Evolutionary conservation across 2,888 invertebrate species (phyloP), one percentile per base, ranked within the genome.

Genomic region (Cyaniris semiargus): DNA sequence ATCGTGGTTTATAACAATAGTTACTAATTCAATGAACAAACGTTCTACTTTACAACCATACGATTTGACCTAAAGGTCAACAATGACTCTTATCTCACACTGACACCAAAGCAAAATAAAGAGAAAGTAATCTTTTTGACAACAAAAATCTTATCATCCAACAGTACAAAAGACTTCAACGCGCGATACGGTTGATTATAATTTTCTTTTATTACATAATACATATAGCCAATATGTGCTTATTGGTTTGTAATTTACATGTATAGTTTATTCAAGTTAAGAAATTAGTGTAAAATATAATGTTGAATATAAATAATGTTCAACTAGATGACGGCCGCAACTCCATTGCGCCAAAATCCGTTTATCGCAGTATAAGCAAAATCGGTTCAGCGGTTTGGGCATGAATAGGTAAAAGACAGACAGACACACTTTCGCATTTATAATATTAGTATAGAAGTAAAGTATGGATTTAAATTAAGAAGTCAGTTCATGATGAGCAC

Each of bases 141-240:
- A 66, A 10, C 66, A 18, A 60, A 66, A 27, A 66, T 66, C 13
- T 66, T 66, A n/a, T 18, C 31, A 66, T 66, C 27, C 27, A 31
- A 18, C 18, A 66, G 66, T 66, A 66, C 66, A 66, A 66, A 66
- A 66, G 66, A 66, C 66, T 31, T 66, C 66, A 66, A 66, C 66
- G 66, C 66, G 18, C 27, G 66, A 27, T 18, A 66, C 27, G 27
- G 1, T 66, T 66, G 1, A 27, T 66, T 27, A 66, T 66, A 66
- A 1, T 58, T 66, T 66, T 60, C 60, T 60, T 15, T 66, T 66
- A 66, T 66, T 66, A 31, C 27, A 66, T 66, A 66, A n/a, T n/a
- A n/a, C n/a, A n/a, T n/a, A n/a, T n/a, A 66, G 27, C 6, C 66
- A 66, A 15, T 60, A 23, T 18, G 15, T 31, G 27, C 23, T 1